Conservation (phyloP, 64 coral and sea anemone genomes). For the Acropora tenuis region DNA sequence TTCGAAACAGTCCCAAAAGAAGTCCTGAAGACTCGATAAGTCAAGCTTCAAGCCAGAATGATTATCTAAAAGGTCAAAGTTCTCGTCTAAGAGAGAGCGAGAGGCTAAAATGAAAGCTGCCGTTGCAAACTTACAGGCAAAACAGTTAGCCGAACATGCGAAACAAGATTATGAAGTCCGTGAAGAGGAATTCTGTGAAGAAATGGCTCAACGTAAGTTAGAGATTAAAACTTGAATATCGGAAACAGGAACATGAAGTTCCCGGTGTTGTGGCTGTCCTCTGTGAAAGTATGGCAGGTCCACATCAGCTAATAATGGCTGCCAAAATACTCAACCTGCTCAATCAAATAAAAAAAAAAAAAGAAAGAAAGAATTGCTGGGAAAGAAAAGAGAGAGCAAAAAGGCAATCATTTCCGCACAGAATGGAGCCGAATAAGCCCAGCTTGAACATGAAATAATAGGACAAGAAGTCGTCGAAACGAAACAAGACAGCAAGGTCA, state of each 20-base stretch:
- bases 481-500: not conserved
- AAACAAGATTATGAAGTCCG: not conserved
- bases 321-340: no score
- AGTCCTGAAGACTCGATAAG: not conserved
- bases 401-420: not conserved
- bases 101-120: not conserved
- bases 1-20: not conserved
- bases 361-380: no score
- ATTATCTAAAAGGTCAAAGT: not conserved
- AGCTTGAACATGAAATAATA: not conserved
- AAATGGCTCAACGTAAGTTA: not conserved
- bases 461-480: not conserved
- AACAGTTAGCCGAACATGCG: not conserved
- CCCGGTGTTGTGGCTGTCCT: no score
- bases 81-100: not conserved
- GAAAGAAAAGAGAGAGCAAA: slow-evolving; percentile 22
- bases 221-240: not conserved
- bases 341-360: no score
- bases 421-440: not conserved
- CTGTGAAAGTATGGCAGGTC: no score
- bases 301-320: no score
- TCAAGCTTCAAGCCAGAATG: not conserved
- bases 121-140: slow-evolving; percentile 5
- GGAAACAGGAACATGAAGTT: not conserved
- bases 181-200: slow-evolving; percentile 1